Percentiles rank a stretch among this genome's conserved stretches.
These are phyloP conservation scores for Amphipoea oculea DNA, from an alignment of 2,888 invertebrate genomes.

Conservation along the genomic window DNA sequence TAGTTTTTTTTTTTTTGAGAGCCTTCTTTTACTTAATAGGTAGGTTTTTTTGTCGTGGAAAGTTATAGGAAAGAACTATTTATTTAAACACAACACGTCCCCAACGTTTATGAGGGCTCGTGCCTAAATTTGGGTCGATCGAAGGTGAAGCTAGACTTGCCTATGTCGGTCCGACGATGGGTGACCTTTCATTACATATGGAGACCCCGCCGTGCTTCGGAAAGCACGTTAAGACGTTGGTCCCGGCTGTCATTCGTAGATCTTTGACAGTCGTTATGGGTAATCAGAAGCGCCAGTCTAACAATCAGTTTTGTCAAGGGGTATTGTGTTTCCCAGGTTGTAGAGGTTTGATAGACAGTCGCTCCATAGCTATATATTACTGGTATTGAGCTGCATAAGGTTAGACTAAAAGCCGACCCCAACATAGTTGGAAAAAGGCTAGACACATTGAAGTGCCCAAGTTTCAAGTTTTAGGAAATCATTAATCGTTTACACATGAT, in stretches of 20 bases:
- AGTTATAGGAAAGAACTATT: not conserved
- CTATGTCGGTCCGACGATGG: not conserved
- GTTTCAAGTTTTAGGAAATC: not conserved
- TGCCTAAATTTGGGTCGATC: not conserved
- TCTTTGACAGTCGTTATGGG: not conserved
- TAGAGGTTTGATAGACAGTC: not conserved
- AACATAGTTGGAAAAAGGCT: no score
- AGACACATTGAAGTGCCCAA: not conserved
- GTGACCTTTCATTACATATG: not conserved
- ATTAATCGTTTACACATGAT: not conserved
- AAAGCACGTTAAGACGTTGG: not conserved
- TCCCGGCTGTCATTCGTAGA: not conserved
- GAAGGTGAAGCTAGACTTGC: not conserved
- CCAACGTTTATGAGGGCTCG: not conserved
- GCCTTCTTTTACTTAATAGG: not conserved
- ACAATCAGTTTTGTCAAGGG: not conserved
- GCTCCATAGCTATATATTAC: not conserved
- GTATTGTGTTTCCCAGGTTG: not conserved
- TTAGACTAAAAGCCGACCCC: not conserved
- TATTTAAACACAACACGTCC: not conserved
- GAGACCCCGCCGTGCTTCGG: no score
- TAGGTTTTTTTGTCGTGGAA: not conserved
- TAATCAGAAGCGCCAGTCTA: not conserved
- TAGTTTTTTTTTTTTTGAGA: constrained; percentile 1
- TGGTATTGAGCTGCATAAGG: not conserved